Conservation (phyloP, 2,888 invertebrate species). For the Cabera pusaria region DNA sequence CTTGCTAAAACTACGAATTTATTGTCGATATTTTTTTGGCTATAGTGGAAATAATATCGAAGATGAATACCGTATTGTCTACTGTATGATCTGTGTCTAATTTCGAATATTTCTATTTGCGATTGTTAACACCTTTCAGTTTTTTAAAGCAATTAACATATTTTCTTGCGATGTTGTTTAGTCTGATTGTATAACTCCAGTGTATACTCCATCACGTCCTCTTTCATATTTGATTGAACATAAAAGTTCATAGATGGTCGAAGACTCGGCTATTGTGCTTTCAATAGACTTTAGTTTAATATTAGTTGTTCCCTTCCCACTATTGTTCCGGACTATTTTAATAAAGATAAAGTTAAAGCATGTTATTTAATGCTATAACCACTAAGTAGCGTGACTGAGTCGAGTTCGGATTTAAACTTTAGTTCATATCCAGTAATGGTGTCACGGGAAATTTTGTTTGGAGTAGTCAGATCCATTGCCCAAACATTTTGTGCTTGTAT, state of each 20-base stretch:
- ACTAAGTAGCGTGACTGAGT: constrained; percentile 51
- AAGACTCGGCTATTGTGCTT: constrained; percentile 1
- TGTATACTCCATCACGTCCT: constrained; percentile 24
- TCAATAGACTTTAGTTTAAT: constrained; percentile 11
- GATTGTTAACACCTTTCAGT: too few species aligned
- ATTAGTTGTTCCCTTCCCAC: constrained; percentile 35
- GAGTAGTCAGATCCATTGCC: too few species aligned
- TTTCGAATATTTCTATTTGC: too few species aligned
- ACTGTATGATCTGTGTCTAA: too few species aligned
- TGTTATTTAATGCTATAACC: constrained; percentile 53
- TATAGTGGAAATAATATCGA: too few species aligned
- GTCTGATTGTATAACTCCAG: constrained; percentile 36
- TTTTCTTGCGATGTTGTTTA: constrained; percentile 46
- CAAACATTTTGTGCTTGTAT: constrained; percentile 32
- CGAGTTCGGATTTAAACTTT: constrained; percentile 9
- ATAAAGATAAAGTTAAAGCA: constrained; percentile 22
- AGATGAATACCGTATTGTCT: too few species aligned
- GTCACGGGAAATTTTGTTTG: too few species aligned
- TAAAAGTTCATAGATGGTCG: constrained; percentile 1
- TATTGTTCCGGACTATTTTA: constrained; percentile 29
- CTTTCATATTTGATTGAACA: constrained; percentile 4
- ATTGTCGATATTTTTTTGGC: too few species aligned
- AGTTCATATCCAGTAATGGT: too few species aligned
- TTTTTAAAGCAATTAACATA: constrained; percentile 47
- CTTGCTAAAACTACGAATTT: too few species aligned